Percentiles rank a stretch among this genome's conserved stretches.
Conservation (phyloP, 2,888 invertebrate genomes). For the Pristionchus fissidentatus region DNA sequence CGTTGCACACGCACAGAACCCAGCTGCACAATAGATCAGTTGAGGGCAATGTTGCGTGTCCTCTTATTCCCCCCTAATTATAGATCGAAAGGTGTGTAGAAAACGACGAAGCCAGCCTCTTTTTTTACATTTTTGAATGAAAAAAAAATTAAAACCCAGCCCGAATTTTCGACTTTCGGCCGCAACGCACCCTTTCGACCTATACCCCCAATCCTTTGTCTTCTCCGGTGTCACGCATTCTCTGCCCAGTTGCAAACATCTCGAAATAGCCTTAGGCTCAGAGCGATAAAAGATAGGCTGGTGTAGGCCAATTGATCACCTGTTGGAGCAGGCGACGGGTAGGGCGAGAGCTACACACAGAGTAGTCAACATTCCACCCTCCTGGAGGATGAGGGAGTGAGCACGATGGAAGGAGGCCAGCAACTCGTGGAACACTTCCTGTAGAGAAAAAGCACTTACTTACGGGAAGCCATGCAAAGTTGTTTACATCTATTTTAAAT, state of each 20-base stretch:
- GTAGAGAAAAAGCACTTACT: background rate
- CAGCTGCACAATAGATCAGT: conserved; percentile 71
- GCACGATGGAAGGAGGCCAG: conserved; percentile 88
- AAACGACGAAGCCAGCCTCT: background rate
- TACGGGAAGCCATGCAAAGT: background rate
- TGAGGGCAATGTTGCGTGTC: background rate
- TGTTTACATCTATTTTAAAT: background rate
- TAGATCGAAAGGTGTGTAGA: background rate
- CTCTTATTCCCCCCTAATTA: background rate
- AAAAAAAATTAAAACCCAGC: too few species aligned
- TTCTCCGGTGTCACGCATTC: too few species aligned
- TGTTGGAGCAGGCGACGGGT: conserved; percentile 67
- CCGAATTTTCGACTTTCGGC: too few species aligned
- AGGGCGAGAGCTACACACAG: conserved; percentile 86
- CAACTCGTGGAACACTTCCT: conserved; percentile 85
- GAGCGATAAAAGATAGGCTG: background rate
- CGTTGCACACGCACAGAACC: conserved; percentile 88
- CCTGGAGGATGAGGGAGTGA: conserved; percentile 86
- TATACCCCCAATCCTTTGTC: too few species aligned
- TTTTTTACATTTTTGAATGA: background rate
- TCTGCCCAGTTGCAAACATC: too few species aligned
- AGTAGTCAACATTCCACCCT: conserved; percentile 87
- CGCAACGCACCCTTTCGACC: too few species aligned
- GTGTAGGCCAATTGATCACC: background rate
- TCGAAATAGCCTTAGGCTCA: too few species aligned